Base-by-base conservation (phyloP, 2,888 invertebrate species). In the Acronicta leporina region DNA sequence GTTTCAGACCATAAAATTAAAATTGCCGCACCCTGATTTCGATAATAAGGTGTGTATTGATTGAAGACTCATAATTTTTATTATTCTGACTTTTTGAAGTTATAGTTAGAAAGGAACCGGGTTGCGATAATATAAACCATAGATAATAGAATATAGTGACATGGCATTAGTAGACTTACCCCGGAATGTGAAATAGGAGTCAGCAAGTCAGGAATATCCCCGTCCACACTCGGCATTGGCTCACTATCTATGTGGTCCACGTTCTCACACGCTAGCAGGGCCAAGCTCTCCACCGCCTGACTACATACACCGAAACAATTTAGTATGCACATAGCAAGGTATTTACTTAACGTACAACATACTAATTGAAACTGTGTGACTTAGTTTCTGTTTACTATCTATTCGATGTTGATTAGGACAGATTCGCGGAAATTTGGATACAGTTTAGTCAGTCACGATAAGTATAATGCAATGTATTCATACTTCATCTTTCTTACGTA, bases 101-200 rank as follows among this genome's bases (percentile, higher is more conserved):
- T 33, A 9, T 10, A 33, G 30, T 9, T 33, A 33, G 30, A 33
- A 10, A 10, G 1, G 1, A 33, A 33, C 30, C 10, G 30, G 30
- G 10, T 10, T 33, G 10, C 30, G 1, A 33, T 33, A 33, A 3
- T n/a, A 33, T 33, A 10, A 33, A 7, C 33, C 33, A 11, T 1
- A 33, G 35, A 10, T n/a, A n/a, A 5, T 13, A 3, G 38, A 5
- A 38, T 20, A 20, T 20, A n/a, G n/a, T 20, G 20, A 20, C 2
- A 20, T 20, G 20, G 4, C 20, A 10, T 20, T 13, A 8, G 9
- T n/a, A 52, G 30, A 65, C 52, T 67, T 43, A 94, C 94, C 84
- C 92, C 92, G 4, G 92, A 91, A 76, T 94, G 94, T 41, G 94
- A 92, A 47, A 93, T 89, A 1, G 94, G 93, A 33, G 94, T 91